Evolutionary conservation across 2,113 vertebrate species (phyloP).

Genomic region (Oreochromis tanganicae): DNA sequence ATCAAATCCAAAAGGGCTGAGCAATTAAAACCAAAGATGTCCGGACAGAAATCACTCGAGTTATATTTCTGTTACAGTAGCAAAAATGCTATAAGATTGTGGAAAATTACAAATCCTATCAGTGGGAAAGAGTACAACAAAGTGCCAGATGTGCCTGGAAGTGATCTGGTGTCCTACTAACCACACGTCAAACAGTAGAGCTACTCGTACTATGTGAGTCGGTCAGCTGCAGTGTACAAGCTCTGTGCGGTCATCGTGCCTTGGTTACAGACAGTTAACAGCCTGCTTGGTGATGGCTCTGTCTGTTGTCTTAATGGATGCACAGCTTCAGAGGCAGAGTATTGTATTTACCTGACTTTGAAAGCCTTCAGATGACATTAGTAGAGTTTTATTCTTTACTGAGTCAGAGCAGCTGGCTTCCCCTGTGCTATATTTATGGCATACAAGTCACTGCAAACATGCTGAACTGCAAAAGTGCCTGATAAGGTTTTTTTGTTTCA

Average conservation of each 20-base stretch:
- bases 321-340: neutral
- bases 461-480: neutral
- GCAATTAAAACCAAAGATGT: neutral
- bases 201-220: neutral
- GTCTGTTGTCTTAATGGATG: slow-evolving; percentile 17
- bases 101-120: slow-evolving; percentile 37
- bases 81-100: neutral
- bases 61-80: neutral
- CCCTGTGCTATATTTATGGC: neutral
- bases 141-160: slow-evolving; percentile 24
- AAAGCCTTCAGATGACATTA: slow-evolving; percentile 13
- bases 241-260: slow-evolving; percentile 18
- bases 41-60: neutral
- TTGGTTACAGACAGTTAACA: slow-evolving; percentile 5
- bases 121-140: neutral
- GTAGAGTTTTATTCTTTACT: neutral
- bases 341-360: neutral
- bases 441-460: neutral
- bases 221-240: neutral
- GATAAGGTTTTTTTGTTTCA: neutral
- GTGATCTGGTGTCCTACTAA: neutral
- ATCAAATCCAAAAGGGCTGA: neutral
- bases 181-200: neutral
- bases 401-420: slow-evolving; percentile 12
- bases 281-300: neutral